These are phyloP conservation scores for Platycnemis pennipes DNA, from an alignment of 2,888 invertebrate species.

Conservation along the genomic window DNA sequence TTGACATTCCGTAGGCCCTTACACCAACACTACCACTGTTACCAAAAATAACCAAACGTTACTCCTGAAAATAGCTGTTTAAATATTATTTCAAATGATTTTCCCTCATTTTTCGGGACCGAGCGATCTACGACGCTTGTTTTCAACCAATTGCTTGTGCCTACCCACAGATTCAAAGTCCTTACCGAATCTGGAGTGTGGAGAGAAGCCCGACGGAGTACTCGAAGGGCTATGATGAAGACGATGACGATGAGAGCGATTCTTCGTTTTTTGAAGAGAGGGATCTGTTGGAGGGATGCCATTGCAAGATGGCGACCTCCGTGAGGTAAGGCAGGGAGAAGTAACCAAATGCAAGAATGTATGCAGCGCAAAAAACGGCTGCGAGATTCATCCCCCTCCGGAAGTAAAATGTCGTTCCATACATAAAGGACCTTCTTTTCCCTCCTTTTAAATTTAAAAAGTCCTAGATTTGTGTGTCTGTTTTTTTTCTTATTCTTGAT, in stretches of 20 bases:
- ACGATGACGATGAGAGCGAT: neutral
- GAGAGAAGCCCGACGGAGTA: constrained; percentile 10
- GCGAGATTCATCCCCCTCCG: neutral
- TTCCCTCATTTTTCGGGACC: neutral
- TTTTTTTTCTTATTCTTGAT: no score
- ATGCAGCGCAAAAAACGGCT: neutral
- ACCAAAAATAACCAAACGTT: no score
- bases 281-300: constrained; percentile 23
- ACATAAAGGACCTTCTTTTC: no score
- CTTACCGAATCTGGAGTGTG: constrained; percentile 45
- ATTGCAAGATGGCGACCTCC: constrained; percentile 23
- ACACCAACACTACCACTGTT: no score
- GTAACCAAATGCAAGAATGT: neutral
- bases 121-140: neutral
- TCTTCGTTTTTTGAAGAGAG: neutral
- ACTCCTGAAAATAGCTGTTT: no score
- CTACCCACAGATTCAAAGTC: constrained; percentile 49
- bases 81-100: neutral
- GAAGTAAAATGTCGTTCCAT: no score
- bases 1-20: no score
- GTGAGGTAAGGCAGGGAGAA: constrained; percentile 32
- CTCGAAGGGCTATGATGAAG: neutral
- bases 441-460: no score
- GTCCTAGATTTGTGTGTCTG: no score
- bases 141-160: neutral